Evolutionary conservation across 2,797 vertebrate species (phyloP).

Genomic region (Gallinago nigripennis): DNA sequence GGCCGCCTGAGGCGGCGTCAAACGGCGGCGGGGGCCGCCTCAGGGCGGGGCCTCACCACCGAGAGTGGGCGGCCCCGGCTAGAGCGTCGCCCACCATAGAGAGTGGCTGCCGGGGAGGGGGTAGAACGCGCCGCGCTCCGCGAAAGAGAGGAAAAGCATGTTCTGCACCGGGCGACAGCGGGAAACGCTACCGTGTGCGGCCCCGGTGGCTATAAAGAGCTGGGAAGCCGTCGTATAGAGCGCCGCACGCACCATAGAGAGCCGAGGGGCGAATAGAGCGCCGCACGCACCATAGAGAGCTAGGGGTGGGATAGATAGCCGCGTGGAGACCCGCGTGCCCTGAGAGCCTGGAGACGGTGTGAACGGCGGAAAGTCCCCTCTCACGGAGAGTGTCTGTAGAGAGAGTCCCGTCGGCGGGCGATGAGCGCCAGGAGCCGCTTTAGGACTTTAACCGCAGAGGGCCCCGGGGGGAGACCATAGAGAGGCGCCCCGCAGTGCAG

Average conservation of each 20-base stretch:
- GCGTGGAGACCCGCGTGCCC: background rate
- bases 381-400: accelerated
- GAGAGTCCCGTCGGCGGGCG: background rate
- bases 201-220: too few relatives aligned
- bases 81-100: background rate
- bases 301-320: background rate
- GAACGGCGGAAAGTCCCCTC: background rate
- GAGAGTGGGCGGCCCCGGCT: background rate
- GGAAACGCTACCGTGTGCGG: accelerated
- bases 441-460: accelerated
- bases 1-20: background rate
- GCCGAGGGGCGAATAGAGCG: background rate
- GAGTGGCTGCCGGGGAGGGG: background rate
- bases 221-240: background rate
- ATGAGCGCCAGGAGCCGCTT: background rate
- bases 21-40: background rate
- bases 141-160: background rate
- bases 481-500: accelerated
- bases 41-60: background rate
- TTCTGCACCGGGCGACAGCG: too few relatives aligned
- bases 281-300: background rate
- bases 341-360: accelerated
- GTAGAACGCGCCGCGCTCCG: background rate
- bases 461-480: background rate
- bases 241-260: background rate